These are phyloP conservation scores for Uloborus diversus DNA, from an alignment of 1,140 invertebrate genomes.

Conservation along the genomic window DNA sequence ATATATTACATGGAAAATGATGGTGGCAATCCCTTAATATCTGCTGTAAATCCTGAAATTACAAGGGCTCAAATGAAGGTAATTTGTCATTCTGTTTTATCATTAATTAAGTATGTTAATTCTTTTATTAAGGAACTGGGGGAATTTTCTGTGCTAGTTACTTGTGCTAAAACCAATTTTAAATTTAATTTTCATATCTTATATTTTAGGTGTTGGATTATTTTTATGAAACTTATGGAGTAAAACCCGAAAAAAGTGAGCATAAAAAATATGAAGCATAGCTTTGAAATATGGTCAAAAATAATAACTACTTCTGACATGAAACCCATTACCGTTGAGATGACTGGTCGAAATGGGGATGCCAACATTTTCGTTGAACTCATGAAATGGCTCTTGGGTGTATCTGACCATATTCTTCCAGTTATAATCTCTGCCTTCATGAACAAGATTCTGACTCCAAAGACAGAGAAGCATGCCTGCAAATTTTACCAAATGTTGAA, in stretches of 20 bases:
- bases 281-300: conserved; percentile 54
- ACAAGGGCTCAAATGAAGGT: conserved; percentile 75
- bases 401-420: conserved; percentile 86
- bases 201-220: too few relatives aligned
- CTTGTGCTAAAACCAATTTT: too few relatives aligned
- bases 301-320: conserved; percentile 24
- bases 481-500: conserved; percentile 29
- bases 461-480: conserved; percentile 8
- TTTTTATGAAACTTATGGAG: conserved; percentile 29
- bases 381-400: conserved; percentile 69
- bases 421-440: conserved; percentile 78
- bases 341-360: conserved; percentile 34
- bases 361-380: conserved; percentile 64
- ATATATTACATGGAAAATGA: conserved; percentile 89
- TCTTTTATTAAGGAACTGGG: too few relatives aligned
- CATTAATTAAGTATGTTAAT: too few relatives aligned
- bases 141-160: too few relatives aligned
- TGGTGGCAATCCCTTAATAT: conserved; percentile 78
- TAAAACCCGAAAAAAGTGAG: conserved; percentile 20
- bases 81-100: too few relatives aligned
- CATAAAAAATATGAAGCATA: conserved; percentile 38
- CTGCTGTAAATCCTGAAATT: conserved; percentile 80
- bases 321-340: conserved; percentile 24
- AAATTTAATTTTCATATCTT: too few relatives aligned
- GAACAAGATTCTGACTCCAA: conserved; percentile 68